Percentiles rank a stretch among this genome's conserved stretches.
phyloP scores from a whole-genome alignment of 1,140 invertebrate genomes.

The Temnothorax longispinosus region DNA sequence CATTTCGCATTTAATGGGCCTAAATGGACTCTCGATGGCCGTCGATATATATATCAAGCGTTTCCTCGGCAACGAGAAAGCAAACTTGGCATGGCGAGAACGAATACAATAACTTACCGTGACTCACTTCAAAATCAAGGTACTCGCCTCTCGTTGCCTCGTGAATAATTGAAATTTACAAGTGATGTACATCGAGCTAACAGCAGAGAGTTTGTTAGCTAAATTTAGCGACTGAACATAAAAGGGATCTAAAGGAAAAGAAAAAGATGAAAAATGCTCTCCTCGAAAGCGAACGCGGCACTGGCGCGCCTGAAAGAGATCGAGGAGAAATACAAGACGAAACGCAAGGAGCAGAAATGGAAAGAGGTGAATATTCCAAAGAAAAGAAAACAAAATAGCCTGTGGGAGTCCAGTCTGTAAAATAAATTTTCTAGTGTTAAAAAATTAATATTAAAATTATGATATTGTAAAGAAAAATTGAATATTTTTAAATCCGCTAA shows the following conservation, averaged over 20 bases:
- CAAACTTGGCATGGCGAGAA: conserved; percentile 33
- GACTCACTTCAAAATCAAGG: neutral
- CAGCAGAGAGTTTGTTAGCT: neutral
- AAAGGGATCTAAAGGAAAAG: neutral
- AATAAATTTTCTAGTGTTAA: neutral
- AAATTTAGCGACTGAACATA: conserved; percentile 23
- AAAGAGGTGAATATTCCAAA: conserved; percentile 50
- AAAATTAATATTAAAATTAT: neutral
- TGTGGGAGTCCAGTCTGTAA: too few relatives aligned
- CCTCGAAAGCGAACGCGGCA: conserved; percentile 77
- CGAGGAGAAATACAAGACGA: conserved; percentile 79
- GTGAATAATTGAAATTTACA: conserved; percentile 61
- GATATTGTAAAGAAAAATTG: too few relatives aligned
- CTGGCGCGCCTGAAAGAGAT: conserved; percentile 78
- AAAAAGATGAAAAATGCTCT: conserved; percentile 69
- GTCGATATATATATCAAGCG: conserved; percentile 3
- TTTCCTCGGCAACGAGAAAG: conserved; percentile 57
- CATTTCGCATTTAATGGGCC: neutral
- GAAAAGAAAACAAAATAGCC: neutral
- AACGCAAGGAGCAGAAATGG: conserved; percentile 57
- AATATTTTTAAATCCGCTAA: too few relatives aligned
- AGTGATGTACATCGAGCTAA: conserved; percentile 32
- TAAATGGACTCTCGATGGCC: neutral
- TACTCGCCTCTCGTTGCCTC: neutral
- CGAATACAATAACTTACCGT: neutral